Base-by-base conservation (phyloP, 2,797 vertebrate genomes). In the Malurus leucopterus region DNA sequence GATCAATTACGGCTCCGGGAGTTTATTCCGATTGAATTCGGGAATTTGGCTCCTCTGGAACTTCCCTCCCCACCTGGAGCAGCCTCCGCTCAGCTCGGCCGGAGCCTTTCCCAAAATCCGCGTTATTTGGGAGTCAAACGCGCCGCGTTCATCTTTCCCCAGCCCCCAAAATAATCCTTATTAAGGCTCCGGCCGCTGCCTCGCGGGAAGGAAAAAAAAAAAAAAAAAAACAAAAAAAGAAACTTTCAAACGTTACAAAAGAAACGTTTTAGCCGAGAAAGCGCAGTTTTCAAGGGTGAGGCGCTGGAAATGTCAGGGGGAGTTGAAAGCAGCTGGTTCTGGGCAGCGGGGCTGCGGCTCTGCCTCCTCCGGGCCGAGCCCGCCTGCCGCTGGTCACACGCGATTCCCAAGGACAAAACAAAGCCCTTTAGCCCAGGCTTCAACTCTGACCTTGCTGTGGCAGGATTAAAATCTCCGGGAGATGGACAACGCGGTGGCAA, bases 1-100 rank as follows among this genome's bases (percentile, higher is more conserved):
- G 27, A 0, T 0, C 36, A 10, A 1, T 4, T 7, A 0, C 0
- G n/a, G 9, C 70, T 0, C 43, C 8, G 0, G 0, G 11, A 4
- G 70, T 3, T 32, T 2, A 0, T 13, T 22, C 9, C 0, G 16
- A 0, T 10, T 41, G 2, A 19, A 55, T n/a, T 5, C 2, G 18
- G 3, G 20, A 0, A 36, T 36, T 36, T 36, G 11, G 47, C 70
- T 43, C 1, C 2, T 3, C 36, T 1, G 59, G 58, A 14, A 47
- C 6, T 8, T 36, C 11, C 36, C 36, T 34, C 3, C 30, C 0
- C 27, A 1, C 49, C 38, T 9, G 0, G 8, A 17, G 36, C 62
- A 11, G 43, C 46, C n/a, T 11, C 24, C 8, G 73, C 36, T 4
- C 11, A 2, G 34, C 13, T 12, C 4, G 6, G 18, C 3, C 55